Percentiles rank a stretch among this genome's conserved stretches.
These are phyloP conservation scores for Stenodera caucasica DNA, from an alignment of 2,888 invertebrate species.

Conservation along the genomic window DNA sequence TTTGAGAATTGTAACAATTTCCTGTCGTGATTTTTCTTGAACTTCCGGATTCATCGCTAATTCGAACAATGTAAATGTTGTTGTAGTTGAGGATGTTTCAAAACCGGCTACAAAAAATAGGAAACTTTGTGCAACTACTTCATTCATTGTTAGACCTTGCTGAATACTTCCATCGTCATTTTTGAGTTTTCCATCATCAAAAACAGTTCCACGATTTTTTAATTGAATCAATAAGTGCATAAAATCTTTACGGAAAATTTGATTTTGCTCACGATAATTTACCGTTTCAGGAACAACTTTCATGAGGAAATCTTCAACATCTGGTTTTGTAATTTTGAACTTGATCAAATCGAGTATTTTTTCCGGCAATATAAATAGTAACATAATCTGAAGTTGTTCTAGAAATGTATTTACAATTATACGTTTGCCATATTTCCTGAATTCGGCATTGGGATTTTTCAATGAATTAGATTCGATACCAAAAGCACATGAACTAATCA, in stretches of 20 bases:
- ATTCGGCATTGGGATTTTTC: slow-evolving; percentile 57
- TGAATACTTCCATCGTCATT: not conserved
- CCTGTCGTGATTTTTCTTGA: slow-evolving; percentile 53
- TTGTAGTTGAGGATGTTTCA: slow-evolving; percentile 62
- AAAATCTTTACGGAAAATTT: slow-evolving; percentile 58
- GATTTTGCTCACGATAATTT: slow-evolving; percentile 53
- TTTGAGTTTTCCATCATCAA: not conserved
- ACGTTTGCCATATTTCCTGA: slow-evolving; percentile 44
- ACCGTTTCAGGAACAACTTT: slow-evolving; percentile 53
- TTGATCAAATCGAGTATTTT: not conserved
- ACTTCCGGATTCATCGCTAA: slow-evolving; percentile 54
- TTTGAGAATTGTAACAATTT: slow-evolving; percentile 47
- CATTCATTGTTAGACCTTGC: slow-evolving; percentile 28
- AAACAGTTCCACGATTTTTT: slow-evolving; percentile 39
- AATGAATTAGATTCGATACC: slow-evolving; percentile 54
- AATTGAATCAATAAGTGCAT: slow-evolving; percentile 59
- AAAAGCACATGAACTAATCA: slow-evolving; percentile 43
- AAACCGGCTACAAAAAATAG: slow-evolving; percentile 64
- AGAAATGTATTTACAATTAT: slow-evolving; percentile 11
- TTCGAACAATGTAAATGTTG: slow-evolving; percentile 60
- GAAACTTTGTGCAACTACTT: slow-evolving; percentile 57
- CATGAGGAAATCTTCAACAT: slow-evolving; percentile 23
- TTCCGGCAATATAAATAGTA: not conserved
- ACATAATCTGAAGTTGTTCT: slow-evolving; percentile 2
- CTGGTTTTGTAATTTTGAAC: slow-evolving; percentile 12